A percentile compares a stretch with the other conserved stretches of the same genome.
phyloP scores from a whole-genome alignment of 1,140 invertebrate genomes.

The Lordiphosa mommai region DNA sequence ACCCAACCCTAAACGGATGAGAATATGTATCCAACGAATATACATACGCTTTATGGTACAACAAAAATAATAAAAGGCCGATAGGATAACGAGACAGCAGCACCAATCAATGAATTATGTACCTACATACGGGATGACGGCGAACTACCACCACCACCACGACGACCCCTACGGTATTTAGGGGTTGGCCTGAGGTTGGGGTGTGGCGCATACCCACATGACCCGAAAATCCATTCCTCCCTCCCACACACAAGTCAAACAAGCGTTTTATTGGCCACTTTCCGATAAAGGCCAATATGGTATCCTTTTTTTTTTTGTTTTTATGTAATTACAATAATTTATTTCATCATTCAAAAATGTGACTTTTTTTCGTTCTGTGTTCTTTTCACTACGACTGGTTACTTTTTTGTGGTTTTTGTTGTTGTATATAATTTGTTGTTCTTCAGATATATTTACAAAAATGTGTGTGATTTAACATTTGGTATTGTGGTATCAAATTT shows the following conservation, averaged over 20 bases:
- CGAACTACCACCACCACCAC: constrained; percentile 29
- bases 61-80: no score
- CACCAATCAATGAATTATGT: constrained; percentile 64
- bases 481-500: constrained; percentile 18
- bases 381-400: constrained; percentile 58
- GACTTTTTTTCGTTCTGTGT: constrained; percentile 19
- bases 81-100: constrained; percentile 15
- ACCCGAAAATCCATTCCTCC: background rate
- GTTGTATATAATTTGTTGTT: background rate
- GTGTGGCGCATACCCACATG: background rate
- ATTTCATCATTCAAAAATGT: constrained; percentile 53
- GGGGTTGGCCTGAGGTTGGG: background rate
- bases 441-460: constrained; percentile 61
- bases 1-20: background rate
- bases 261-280: constrained; percentile 53
- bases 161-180: constrained; percentile 31
- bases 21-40: constrained; percentile 5
- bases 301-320: constrained; percentile 18
- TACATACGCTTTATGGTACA: constrained; percentile 10
- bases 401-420: constrained; percentile 8
- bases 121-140: constrained; percentile 14
- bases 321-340: constrained; percentile 70
- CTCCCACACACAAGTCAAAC: constrained; percentile 44
- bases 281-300: constrained; percentile 44
- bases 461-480: constrained; percentile 40